Evolutionary conservation across 2,888 invertebrate genomes (phyloP).

Genomic region (Tryphoninae sp.): DNA sequence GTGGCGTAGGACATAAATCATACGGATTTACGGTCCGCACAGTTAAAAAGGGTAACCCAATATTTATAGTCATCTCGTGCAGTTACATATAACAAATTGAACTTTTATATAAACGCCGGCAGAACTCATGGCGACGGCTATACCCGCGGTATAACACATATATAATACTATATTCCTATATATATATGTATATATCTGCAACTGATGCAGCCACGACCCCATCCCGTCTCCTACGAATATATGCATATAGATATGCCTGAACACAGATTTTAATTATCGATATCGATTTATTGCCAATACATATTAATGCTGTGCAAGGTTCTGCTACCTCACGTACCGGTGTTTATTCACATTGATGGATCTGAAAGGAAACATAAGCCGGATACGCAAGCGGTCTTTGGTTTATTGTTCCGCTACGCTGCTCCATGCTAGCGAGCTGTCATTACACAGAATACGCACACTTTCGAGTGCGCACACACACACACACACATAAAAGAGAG

Average conservation of each 20-base stretch:
- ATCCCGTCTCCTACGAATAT: not conserved
- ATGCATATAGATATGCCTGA: constrained; percentile 15
- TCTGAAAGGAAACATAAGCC: constrained; percentile 79
- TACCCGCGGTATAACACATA: constrained; percentile 39
- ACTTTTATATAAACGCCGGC: constrained; percentile 78
- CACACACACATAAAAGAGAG: not conserved
- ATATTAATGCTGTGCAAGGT: constrained; percentile 76
- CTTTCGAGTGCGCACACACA: constrained; percentile 3
- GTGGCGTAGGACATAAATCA: constrained; percentile 73
- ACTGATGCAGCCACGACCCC: constrained; percentile 24
- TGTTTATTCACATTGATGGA: constrained; percentile 79
- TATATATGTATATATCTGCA: constrained; percentile 38
- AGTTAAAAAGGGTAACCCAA: constrained; percentile 79
- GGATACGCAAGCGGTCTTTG: constrained; percentile 76
- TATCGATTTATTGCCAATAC: constrained; percentile 80
- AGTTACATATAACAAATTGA: constrained; percentile 80
- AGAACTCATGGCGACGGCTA: constrained; percentile 33
- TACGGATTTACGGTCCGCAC: constrained; percentile 77
- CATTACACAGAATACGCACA: constrained; percentile 9
- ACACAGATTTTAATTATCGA: constrained; percentile 81
- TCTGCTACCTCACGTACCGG: constrained; percentile 72
- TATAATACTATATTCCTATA: constrained; percentile 17
- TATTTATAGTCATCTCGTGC: constrained; percentile 80
- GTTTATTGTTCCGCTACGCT: constrained; percentile 55
- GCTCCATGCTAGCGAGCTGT: constrained; percentile 42